Conservation (phyloP, 1,140 invertebrate genomes). For the Calephelis nemesis region DNA sequence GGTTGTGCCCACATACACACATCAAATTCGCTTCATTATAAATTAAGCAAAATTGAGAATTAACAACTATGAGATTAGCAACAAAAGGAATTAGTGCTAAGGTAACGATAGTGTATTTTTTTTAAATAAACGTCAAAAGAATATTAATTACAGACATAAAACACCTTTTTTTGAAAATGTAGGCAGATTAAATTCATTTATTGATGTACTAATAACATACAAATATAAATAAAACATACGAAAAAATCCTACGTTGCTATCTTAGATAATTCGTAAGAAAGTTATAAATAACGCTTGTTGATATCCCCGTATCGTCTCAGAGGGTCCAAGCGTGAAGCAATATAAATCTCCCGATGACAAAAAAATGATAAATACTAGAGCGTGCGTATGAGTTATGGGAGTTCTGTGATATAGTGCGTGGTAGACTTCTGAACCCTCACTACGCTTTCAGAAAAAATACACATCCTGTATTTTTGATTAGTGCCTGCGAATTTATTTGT, state of each 20-base stretch:
- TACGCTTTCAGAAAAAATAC: neutral
- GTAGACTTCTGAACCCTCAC: conserved; percentile 27
- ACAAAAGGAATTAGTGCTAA: no score
- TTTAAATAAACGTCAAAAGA: no score
- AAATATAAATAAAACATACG: neutral
- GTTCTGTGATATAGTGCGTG: conserved; percentile 40
- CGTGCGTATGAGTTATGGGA: conserved; percentile 42
- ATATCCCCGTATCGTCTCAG: conserved; percentile 41
- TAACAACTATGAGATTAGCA: no score
- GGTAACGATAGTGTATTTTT: no score
- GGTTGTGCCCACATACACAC: no score
- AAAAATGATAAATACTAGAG: conserved; percentile 56
- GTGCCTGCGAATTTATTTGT: neutral
- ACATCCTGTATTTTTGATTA: neutral
- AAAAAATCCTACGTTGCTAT: neutral
- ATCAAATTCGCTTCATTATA: no score
- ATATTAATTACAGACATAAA: neutral
- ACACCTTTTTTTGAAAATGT: no score
- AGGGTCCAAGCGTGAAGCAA: conserved; percentile 31
- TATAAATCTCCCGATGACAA: conserved; percentile 54
- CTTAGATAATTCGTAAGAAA: conserved; percentile 15
- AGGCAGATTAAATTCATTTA: no score
- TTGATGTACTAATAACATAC: no score
- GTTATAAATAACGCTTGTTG: conserved; percentile 43
- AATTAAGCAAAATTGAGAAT: no score